A percentile compares a stretch with the other conserved stretches of the same genome.
These are phyloP conservation scores for Damaliscus lunatus DNA, from an alignment of 2,113 vertebrate species.

Conservation along the genomic window DNA sequence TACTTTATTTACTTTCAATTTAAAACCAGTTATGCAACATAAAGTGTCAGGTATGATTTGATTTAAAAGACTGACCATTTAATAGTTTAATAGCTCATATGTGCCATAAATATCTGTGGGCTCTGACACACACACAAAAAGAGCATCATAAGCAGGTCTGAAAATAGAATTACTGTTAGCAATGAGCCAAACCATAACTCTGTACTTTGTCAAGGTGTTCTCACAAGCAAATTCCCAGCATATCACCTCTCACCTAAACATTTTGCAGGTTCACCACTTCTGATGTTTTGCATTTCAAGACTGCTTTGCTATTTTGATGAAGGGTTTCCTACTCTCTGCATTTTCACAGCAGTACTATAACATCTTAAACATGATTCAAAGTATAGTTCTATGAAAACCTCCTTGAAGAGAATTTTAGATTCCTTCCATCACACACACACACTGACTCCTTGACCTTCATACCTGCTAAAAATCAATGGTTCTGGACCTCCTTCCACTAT, in stretches of 20 bases:
- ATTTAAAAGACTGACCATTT: not conserved
- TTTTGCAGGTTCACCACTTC: not conserved
- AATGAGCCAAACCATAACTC: not conserved
- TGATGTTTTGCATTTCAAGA: not conserved
- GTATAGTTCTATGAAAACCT: not conserved
- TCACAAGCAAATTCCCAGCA: not conserved
- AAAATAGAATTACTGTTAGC: not conserved
- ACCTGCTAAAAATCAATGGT: not conserved
- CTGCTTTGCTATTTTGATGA: not conserved
- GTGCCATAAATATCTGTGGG: not conserved
- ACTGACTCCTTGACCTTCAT: not conserved
- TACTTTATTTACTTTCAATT: not conserved
- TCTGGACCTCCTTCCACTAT: not conserved
- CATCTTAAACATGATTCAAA: not conserved
- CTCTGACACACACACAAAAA: not conserved
- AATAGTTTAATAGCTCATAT: not conserved
- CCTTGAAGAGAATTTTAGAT: not conserved
- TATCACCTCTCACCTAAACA: not conserved
- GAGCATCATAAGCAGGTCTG: not conserved
- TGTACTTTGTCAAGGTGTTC: not conserved
- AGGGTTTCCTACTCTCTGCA: not conserved
- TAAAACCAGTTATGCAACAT: not conserved
- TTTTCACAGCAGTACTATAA: not conserved
- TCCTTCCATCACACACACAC: not conserved
- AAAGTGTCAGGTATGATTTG: not conserved